Base-by-base conservation (phyloP, 2,797 vertebrate genomes). In the Falco rusticolus region DNA sequence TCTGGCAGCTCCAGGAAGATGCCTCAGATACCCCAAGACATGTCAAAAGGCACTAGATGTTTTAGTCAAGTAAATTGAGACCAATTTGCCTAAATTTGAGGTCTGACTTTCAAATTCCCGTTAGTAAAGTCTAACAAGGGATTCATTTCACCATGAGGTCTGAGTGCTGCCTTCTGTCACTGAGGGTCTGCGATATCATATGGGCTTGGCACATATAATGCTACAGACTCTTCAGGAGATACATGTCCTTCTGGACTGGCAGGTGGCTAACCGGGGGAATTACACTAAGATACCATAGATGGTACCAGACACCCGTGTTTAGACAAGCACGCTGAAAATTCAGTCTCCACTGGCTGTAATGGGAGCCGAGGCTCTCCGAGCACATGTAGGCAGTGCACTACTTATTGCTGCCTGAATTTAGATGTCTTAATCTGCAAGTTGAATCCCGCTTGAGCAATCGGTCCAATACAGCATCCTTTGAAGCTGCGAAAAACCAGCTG, bases 401-500 rank as follows among this genome's bases (percentile, higher is more conserved):
- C 37, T 7, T 18, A 11, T 11, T 89, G 77, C 81, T 95, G 87
- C 93, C 76, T 74, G 64, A 50, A 71, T 78, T 53, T 70, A n/a
- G 79, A 34, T 19, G 33, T 39, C 76, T 94, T 85, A 56, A 96
- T 71, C 87, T 89, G 82, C 92, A 92, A 83, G 50, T 39, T 85
- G 81, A 56, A 85, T 89, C 92, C 93, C 13, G 10, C 51, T 93
- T 50, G 82, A 90, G 90, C 83, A 95, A 90, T 63, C 92, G 74
- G 33, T 28, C 72, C 91, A 66, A 70, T 57, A 56, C 56, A 87
- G 39, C 87, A 75, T 20, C 78, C 91, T 97, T 93, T 96, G 94
- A 95, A 97, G 94, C 81, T 93, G 48, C 0, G 39, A 2, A 91
- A 96, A 96, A 89, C 48, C 89, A 74, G 74, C 87, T 61, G 84